Percentiles rank a stretch among this genome's conserved stretches.
Evolutionary conservation across 2,888 invertebrate genomes (phyloP).

Genomic region (Noctuana brunneofusca): DNA sequence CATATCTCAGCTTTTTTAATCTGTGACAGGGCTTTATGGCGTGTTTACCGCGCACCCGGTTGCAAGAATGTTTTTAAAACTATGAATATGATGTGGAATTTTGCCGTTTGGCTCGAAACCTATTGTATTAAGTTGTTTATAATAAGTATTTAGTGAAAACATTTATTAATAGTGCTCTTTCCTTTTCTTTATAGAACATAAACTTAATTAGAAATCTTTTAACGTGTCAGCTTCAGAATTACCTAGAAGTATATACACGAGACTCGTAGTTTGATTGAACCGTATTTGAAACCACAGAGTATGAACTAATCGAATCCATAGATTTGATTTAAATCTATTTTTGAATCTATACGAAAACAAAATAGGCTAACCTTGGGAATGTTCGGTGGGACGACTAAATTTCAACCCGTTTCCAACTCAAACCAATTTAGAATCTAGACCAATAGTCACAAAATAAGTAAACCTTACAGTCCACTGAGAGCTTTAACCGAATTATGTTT

Average conservation of each 20-base stretch:
- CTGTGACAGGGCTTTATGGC: conserved; percentile 31
- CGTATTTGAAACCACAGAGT: no score
- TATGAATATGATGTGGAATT: conserved; percentile 4
- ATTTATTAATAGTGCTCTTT: no score
- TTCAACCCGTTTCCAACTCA: background rate
- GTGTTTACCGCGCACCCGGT: conserved; percentile 25
- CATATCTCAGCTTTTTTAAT: conserved; percentile 32
- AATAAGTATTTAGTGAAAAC: no score
- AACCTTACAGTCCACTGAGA: background rate
- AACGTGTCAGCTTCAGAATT: no score
- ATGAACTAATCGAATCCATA: no score
- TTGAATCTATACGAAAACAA: no score
- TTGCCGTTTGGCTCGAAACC: background rate
- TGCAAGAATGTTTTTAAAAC: conserved; percentile 17
- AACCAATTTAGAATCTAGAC: background rate
- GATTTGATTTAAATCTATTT: no score
- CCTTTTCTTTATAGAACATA: no score
- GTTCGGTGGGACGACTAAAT: background rate
- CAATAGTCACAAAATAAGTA: background rate
- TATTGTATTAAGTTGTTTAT: background rate
- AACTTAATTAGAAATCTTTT: no score
- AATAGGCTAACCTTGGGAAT: no score
- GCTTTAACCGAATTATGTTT: conserved; percentile 17
- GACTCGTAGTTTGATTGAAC: no score
- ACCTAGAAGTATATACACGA: no score